phyloP scores from a whole-genome alignment of 2,888 invertebrate species.

The Folsomia candida region DNA sequence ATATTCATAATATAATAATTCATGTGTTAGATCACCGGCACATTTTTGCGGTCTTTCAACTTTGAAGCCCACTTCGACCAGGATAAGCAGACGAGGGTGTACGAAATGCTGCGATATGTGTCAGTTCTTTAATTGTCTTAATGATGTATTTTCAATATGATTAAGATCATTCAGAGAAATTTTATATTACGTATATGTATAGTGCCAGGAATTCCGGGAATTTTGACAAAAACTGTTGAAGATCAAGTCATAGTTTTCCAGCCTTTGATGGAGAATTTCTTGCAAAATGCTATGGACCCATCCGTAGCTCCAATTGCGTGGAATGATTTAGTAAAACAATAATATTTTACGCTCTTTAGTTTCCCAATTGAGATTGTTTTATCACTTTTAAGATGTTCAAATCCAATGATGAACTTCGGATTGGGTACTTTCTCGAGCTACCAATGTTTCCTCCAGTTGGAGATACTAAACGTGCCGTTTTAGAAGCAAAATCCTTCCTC shows the following conservation, averaged over 20 bases:
- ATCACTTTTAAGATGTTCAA: slow-evolving; percentile 19
- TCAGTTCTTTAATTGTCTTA: neutral
- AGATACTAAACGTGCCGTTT: slow-evolving; percentile 23
- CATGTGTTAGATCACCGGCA: slow-evolving; percentile 54
- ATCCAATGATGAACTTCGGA: slow-evolving; percentile 35
- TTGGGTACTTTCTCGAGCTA: slow-evolving; percentile 30
- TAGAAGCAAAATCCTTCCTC: slow-evolving; percentile 24
- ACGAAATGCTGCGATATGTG: neutral
- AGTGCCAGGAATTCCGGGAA: slow-evolving; percentile 36
- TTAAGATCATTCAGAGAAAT: too few species aligned
- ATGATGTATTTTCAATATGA: too few species aligned
- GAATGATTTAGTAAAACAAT: slow-evolving; percentile 25
- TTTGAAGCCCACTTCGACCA: slow-evolving; percentile 53
- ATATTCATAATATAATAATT: too few species aligned
- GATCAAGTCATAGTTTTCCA: slow-evolving; percentile 26
- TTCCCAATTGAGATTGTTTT: too few species aligned
- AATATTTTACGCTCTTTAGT: neutral
- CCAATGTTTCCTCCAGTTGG: slow-evolving; percentile 22
- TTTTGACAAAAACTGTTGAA: slow-evolving; percentile 28
- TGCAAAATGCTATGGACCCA: slow-evolving; percentile 28
- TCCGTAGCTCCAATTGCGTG: slow-evolving; percentile 36
- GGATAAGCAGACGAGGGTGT: slow-evolving; percentile 31
- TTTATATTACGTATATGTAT: too few species aligned
- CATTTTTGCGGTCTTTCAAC: slow-evolving; percentile 56
- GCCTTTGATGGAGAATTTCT: slow-evolving; percentile 22